Evolutionary conservation across 2,113 vertebrate species (phyloP).

Genomic region (Caloenas nicobarica): DNA sequence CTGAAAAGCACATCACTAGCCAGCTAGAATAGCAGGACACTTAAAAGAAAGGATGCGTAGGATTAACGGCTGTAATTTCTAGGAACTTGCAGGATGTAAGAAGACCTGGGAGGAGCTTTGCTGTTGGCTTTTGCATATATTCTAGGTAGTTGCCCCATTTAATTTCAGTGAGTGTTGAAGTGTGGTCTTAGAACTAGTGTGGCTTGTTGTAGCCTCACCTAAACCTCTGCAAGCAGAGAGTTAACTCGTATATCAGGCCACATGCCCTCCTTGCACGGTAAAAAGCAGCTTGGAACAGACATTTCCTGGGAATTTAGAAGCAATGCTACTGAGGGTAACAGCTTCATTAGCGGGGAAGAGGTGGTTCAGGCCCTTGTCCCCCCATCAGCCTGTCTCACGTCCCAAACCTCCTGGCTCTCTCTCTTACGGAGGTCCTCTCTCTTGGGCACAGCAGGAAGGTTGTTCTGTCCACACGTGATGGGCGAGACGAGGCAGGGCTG

Average conservation of each 20-base stretch:
- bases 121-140: neutral
- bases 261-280: neutral
- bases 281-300: neutral
- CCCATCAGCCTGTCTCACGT: neutral
- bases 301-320: neutral
- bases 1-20: neutral
- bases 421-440: neutral
- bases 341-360: neutral
- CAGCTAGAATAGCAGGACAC: neutral
- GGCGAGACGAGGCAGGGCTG: neutral
- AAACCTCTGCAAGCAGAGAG: neutral
- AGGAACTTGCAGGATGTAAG: neutral
- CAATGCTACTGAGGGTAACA: neutral
- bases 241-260: rapidly evolving
- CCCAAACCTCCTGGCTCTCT: neutral
- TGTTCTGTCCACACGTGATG: neutral
- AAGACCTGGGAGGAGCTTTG: neutral
- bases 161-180: neutral
- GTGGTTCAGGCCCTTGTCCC: neutral
- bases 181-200: neutral
- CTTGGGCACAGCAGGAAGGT: neutral
- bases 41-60: neutral
- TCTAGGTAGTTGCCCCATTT: neutral
- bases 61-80: neutral
- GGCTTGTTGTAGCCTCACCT: neutral